Percentiles rank a stretch among this genome's conserved stretches.
phyloP scores from a whole-genome alignment of 2,113 vertebrate genomes.

The Alexandromys fortis region DNA sequence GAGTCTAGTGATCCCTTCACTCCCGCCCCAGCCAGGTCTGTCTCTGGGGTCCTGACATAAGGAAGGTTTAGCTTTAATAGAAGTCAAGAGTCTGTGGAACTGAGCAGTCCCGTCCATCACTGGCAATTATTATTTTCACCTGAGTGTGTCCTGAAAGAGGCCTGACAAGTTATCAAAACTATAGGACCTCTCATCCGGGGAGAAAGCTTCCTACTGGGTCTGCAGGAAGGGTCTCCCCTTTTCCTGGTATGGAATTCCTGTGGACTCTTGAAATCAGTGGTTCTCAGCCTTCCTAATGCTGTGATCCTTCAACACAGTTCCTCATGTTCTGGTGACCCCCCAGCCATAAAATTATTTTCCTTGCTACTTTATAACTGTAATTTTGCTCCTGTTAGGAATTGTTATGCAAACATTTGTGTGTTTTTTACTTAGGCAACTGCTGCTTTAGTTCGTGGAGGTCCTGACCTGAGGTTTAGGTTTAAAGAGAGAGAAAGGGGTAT shows the following conservation, averaged over 20 bases:
- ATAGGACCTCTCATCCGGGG: background rate
- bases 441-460: background rate
- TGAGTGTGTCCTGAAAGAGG: background rate
- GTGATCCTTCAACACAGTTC: background rate
- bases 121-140: background rate
- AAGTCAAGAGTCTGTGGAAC: background rate
- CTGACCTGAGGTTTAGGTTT: background rate
- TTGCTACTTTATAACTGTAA: background rate
- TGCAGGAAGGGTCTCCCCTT: background rate
- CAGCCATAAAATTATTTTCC: background rate
- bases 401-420: background rate
- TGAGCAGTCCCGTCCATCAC: background rate
- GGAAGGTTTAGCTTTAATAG: background rate
- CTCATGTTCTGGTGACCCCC: background rate
- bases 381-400: background rate
- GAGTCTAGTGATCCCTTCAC: too few relatives aligned
- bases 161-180: background rate
- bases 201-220: background rate
- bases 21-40: too few relatives aligned
- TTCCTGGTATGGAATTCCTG: background rate
- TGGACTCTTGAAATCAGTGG: background rate
- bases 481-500: background rate
- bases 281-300: background rate
- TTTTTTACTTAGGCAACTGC: background rate
- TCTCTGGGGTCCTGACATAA: background rate